Percentiles rank a stretch among this genome's conserved stretches.
phyloP scores from a whole-genome alignment of 1,140 invertebrate species.

The Lethocerus indicus region DNA sequence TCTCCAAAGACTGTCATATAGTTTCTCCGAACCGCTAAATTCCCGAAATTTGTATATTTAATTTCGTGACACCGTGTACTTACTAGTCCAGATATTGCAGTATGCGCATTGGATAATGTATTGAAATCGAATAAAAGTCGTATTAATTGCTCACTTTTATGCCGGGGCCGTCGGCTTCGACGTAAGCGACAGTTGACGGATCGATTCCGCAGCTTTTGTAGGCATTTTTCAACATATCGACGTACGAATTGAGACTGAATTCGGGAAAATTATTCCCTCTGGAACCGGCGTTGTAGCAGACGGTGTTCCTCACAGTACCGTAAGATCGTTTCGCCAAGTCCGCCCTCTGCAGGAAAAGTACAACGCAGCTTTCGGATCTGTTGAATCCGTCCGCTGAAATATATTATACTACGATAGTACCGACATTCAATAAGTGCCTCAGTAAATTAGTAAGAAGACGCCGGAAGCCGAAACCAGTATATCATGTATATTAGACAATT shows the following conservation, averaged over 20 bases:
- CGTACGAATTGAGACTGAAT: background rate
- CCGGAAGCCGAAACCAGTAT: no score
- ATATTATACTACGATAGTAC: no score
- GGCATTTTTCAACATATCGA: background rate
- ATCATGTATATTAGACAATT: no score
- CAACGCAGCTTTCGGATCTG: constrained; percentile 20
- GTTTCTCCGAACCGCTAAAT: no score
- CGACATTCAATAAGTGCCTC: no score
- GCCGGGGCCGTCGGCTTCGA: constrained; percentile 21
- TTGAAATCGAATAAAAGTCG: background rate
- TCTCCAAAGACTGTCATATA: no score
- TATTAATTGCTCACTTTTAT: constrained; percentile 16
- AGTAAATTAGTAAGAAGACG: no score
- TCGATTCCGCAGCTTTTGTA: constrained; percentile 26
- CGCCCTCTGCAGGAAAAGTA: constrained; percentile 37
- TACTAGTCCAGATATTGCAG: no score
- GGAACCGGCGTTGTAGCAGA: constrained; percentile 23
- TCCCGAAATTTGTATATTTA: no score
- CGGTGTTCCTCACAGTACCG: constrained; percentile 21
- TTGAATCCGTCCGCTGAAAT: constrained; percentile 17
- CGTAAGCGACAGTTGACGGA: constrained; percentile 27
- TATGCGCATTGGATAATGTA: no score
- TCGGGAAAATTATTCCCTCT: background rate
- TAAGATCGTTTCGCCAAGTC: constrained; percentile 23
- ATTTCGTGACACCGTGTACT: no score